Base-by-base conservation (phyloP, 2,888 invertebrate genomes). In the Adela reaumurella region DNA sequence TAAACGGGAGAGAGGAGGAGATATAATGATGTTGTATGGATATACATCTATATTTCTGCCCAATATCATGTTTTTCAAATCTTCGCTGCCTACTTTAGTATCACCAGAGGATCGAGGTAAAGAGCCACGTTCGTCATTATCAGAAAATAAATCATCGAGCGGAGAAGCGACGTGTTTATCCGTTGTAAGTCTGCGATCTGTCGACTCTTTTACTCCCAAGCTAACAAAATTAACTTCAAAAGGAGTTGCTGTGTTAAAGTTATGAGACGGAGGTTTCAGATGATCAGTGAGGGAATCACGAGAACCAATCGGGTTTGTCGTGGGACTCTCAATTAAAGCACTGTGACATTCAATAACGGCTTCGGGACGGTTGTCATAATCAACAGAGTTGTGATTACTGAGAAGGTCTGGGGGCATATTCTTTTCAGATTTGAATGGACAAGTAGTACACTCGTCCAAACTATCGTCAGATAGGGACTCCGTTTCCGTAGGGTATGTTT, bases 351-450 rank as follows among this genome's bases (percentile, higher is more conserved):
- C 17, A 8, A 35, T 35, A 35, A 11, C 35, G 3, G n/a, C 35
- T 35, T 3, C n/a, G 3, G 19, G 19, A 43, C 17, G 59, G 51
- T 51, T 52, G 55, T 50, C 58, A 48, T 52, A 59, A 51, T 80
- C 80, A 46, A 69, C 59, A 16, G 73, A 71, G 57, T 73, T 82
- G 58, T 84, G 84, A 58, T 83, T 83, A 47, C 81, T 82, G 50
- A 84, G 65, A 51, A 84, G 65, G 66, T 84, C 84, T 8, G 84
- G 83, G 17, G 83, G 79, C 42, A 72, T 68, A 47, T 63, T 64
- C 16, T 66, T 58, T 59, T 62, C 47, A 56, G 55, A 17, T 46
- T 52, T 19, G 48, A 52, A 8, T 53, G 16, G 35, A 53, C 50
- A n/a, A 18, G 24, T 19, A 20, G 41, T 29, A 62, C 62, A 44